Base-by-base conservation (phyloP, 1,140 invertebrate species). In the Ceratitis capitata region DNA sequence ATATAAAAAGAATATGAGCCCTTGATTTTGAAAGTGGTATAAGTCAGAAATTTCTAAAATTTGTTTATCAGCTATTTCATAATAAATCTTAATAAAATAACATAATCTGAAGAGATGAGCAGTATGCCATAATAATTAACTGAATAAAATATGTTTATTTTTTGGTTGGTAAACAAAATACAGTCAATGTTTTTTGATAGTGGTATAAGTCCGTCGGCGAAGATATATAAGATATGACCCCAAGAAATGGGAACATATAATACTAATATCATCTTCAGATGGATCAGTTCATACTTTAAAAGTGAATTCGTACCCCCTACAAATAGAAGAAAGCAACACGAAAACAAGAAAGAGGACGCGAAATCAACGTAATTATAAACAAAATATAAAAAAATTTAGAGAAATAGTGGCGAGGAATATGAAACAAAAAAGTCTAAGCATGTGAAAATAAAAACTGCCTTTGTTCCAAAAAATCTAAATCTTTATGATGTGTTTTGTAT, bases 351-450 rank as follows among this genome's bases (percentile, higher is more conserved):
- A 61, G 58, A 61, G 58, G 58, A 61, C 58, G 23, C 58, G 58
- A 61, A 61, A 61, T 61, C 58, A 61, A 61, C 58, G 19, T 61
- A 49, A 49, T 49, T 49, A 49, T 49, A 14, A 6, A 49, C 47
- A 49, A 49, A 49, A 49, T 49, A 49, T 61, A 61, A 6, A 7
- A 61, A 6, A 29, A 19, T 23, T 29, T 6, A 61, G 6, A 49
- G 47, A 49, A 84, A 84, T 56, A 61, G n/a, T 32, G 83, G 83
- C 2, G 42, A 84, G 56, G 53, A 84, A 56, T 84, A 84, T 84
- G 47, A 51, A 56, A 84, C 83, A 29, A 58, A 58, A 84, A 58
- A 84, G 49, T 26, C 14, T 16, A 84, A 84, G 56, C 32, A 56
- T 61, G 83, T 84, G 35, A 47, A 39, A 49, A 49, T 56, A 49